phyloP scores from a whole-genome alignment of 1,140 invertebrate genomes.

The Drosophila neocordata region DNA sequence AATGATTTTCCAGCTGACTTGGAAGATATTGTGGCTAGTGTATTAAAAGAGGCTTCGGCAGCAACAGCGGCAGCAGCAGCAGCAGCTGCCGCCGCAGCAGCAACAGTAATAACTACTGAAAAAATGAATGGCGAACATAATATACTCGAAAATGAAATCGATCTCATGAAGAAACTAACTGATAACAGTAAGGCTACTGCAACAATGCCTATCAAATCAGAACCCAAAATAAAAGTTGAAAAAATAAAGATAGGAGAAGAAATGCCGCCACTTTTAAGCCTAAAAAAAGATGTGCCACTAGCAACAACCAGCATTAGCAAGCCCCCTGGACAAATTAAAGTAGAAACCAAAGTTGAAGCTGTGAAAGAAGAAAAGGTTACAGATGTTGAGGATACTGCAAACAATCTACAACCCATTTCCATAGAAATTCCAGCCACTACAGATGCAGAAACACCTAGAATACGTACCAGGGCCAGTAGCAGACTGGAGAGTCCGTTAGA shows the following conservation, averaged over 20 bases:
- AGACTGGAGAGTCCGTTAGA: conserved; percentile 88
- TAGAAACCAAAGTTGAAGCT: conserved; percentile 33
- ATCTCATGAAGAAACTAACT: conserved; percentile 78
- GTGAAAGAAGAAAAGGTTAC: conserved; percentile 32
- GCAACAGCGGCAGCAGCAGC: conserved; percentile 28
- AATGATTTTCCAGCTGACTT: conserved; percentile 82
- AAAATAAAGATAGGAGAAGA: conserved; percentile 41
- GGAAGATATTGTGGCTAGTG: conserved; percentile 54
- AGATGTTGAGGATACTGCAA: conserved; percentile 30
- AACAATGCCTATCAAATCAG: conserved; percentile 22
- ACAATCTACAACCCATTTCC: conserved; percentile 64
- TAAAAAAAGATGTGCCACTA: conserved; percentile 40
- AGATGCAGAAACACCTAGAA: conserved; percentile 73
- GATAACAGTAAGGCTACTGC: conserved; percentile 45
- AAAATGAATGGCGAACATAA: conserved; percentile 71
- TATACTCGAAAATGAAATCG: conserved; percentile 69
- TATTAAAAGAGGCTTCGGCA: conserved; percentile 44
- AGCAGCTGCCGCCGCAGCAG: conserved; percentile 4
- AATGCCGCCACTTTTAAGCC: conserved; percentile 32
- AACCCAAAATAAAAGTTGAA: conserved; percentile 53
- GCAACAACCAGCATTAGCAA: conserved; percentile 12
- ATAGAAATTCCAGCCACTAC: conserved; percentile 75
- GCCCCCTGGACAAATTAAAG: conserved; percentile 20
- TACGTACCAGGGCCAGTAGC: conserved; percentile 88
- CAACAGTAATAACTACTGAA: conserved; percentile 27